These are phyloP conservation scores for Sepioteuthis lessoniana DNA, from an alignment of 2,888 invertebrate genomes.

Conservation along the genomic window DNA sequence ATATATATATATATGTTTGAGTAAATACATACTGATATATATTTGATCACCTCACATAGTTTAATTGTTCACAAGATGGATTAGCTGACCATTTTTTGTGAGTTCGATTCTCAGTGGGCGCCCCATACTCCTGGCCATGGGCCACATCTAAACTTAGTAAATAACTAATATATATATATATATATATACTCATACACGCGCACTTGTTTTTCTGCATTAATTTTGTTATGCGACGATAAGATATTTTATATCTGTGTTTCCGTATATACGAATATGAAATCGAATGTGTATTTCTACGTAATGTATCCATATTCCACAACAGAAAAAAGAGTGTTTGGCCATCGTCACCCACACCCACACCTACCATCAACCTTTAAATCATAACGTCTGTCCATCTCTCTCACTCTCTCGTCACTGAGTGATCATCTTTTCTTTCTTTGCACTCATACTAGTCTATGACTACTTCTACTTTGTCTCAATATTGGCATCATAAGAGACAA, in stretches of 20 bases:
- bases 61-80: no score
- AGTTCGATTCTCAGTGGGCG: no score
- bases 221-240: background rate
- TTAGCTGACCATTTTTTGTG: no score
- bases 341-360: background rate
- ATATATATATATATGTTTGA: no score
- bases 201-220: background rate
- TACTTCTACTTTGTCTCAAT: slow-evolving; percentile 4
- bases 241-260: background rate
- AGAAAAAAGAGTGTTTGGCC: background rate
- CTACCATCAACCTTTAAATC: no score
- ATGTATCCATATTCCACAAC: background rate
- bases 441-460: background rate
- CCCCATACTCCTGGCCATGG: no score
- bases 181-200: background rate
- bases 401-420: background rate
- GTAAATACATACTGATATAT: no score
- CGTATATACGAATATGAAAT: background rate
- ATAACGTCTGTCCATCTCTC: background rate
- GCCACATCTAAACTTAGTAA: no score
- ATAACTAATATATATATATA: background rate
- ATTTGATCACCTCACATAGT: no score
- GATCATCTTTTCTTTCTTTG: background rate
- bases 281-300: background rate
- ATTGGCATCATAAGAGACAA: slow-evolving; percentile 3